Percentiles rank a stretch among this genome's conserved stretches.
These are phyloP conservation scores for Hydractinia symbiolongicarpus DNA, from an alignment of 30 jellyfish, hydroid and myxozoan genomes.

Conservation along the genomic window DNA sequence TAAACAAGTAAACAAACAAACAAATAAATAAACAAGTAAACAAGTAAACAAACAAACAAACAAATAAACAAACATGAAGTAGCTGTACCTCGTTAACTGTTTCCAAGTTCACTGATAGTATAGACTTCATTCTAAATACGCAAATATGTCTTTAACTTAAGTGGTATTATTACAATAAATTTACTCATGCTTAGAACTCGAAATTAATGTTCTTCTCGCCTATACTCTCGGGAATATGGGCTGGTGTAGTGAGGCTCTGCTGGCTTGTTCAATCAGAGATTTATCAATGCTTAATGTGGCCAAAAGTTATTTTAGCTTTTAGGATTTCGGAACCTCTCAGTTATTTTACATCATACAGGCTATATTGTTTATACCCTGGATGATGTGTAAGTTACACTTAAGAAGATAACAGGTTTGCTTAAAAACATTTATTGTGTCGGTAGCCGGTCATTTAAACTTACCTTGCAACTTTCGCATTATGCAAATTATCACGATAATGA, in stretches of 20 bases:
- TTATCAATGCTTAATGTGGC: not conserved
- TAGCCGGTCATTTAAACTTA: not conserved
- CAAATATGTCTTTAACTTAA: not conserved
- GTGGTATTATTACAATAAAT: too few species aligned
- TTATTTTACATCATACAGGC: too few species aligned
- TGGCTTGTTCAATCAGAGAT: not conserved
- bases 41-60: too few species aligned
- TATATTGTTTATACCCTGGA: too few species aligned
- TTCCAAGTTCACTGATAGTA: slow-evolving; percentile 10
- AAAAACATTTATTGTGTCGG: not conserved
- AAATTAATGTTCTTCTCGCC: too few species aligned
- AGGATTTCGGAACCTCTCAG: too few species aligned
- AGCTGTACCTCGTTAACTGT: not conserved
- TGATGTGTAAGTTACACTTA: too few species aligned
- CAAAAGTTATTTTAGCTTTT: not conserved
- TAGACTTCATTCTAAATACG: not conserved
- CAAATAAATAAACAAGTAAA: too few species aligned
- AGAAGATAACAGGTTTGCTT: not conserved
- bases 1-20: too few species aligned
- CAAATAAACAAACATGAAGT: too few species aligned
- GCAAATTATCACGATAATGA: not conserved
- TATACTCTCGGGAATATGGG: not conserved
- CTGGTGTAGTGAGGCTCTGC: not conserved
- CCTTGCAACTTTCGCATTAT: slow-evolving; percentile 8
- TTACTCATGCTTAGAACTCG: too few species aligned